Percentiles rank a stretch among this genome's conserved stretches.
These are phyloP conservation scores for Pseudoips prasinana DNA, from an alignment of 2,888 invertebrate genomes.

Conservation along the genomic window DNA sequence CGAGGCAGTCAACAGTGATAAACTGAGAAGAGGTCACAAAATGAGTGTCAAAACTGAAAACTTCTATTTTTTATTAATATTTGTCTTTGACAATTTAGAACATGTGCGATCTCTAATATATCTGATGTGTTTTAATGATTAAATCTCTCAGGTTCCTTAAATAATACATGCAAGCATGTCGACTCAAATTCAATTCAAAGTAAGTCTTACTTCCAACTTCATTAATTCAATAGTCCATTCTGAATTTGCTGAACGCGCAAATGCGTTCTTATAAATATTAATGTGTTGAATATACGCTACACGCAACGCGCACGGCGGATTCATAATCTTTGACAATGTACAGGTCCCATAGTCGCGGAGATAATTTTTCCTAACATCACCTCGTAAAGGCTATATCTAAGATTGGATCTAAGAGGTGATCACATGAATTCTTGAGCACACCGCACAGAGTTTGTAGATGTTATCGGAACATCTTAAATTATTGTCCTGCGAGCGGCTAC, in stretches of 20 bases:
- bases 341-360: slow-evolving; percentile 53
- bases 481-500: slow-evolving; percentile 69
- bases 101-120: no score
- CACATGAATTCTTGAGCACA: slow-evolving; percentile 77
- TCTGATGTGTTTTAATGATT: no score
- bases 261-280: slow-evolving; percentile 40
- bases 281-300: slow-evolving; percentile 44
- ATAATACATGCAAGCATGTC: slow-evolving; percentile 7
- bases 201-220: slow-evolving; percentile 24
- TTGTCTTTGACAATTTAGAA: no score
- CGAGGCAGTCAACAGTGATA: no score
- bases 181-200: slow-evolving; percentile 13
- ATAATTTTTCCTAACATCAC: slow-evolving; percentile 75
- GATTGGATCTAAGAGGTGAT: slow-evolving; percentile 75
- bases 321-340: slow-evolving; percentile 66
- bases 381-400: slow-evolving; percentile 66
- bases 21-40: no score
- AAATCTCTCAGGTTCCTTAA: no score
- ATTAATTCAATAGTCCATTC: slow-evolving; percentile 24
- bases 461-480: slow-evolving; percentile 79
- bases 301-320: slow-evolving; percentile 40
- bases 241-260: slow-evolving; percentile 30
- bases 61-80: no score
- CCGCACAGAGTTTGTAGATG: slow-evolving; percentile 73
- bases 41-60: no score